A percentile compares a stretch with the other conserved stretches of the same genome.
Evolutionary conservation across 2,113 vertebrate species (phyloP).

Genomic region (Silurus meridionalis): DNA sequence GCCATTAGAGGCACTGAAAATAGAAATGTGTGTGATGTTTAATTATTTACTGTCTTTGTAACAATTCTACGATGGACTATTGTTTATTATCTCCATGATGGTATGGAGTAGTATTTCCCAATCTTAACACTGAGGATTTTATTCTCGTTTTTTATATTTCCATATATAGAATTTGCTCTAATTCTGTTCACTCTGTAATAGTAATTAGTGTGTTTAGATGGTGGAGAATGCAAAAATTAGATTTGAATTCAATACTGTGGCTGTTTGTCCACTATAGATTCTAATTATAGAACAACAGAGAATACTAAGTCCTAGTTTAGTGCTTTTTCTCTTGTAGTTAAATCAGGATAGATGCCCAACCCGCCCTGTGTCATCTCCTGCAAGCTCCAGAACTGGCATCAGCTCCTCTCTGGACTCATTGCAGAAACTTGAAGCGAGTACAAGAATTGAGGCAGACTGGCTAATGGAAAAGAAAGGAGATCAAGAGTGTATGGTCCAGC

Average conservation of each 20-base stretch:
- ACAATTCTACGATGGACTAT: neutral
- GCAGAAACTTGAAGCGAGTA: slow-evolving; percentile 45
- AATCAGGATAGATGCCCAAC: slow-evolving; percentile 8
- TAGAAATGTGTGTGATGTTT: neutral
- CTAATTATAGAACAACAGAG: neutral
- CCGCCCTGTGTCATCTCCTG: slow-evolving; percentile 11
- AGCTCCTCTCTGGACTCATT: slow-evolving; percentile 58
- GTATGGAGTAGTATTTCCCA: neutral
- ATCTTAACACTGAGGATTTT: neutral
- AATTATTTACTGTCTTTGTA: neutral
- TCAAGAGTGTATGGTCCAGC: slow-evolving; percentile 68
- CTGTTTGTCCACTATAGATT: neutral
- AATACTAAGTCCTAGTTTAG: neutral
- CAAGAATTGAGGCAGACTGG: neutral
- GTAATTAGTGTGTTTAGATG: neutral
- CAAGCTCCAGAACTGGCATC: slow-evolving; percentile 45
- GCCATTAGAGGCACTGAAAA: neutral
- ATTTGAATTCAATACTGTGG: neutral
- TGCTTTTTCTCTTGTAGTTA: neutral
- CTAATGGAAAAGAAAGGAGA: slow-evolving; percentile 50
- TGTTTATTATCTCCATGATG: neutral
- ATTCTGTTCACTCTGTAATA: neutral
- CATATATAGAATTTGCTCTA: neutral
- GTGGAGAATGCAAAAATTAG: neutral
- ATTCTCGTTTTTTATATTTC: neutral